Evolutionary conservation across 1,140 invertebrate genomes (phyloP).

Genomic region (Bombus polaris): DNA sequence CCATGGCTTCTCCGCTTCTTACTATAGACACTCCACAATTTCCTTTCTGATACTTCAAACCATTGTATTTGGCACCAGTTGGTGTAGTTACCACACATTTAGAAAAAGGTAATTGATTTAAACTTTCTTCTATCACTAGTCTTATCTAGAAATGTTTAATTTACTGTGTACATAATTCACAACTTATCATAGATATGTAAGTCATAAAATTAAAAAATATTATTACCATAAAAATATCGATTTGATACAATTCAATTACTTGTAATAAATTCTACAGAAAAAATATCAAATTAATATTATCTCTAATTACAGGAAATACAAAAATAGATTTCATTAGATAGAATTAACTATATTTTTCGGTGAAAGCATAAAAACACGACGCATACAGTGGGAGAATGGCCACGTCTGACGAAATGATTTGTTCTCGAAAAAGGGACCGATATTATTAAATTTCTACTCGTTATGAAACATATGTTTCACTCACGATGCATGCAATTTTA

Average conservation of each 20-base stretch:
- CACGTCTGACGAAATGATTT: neutral
- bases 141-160: constrained; percentile 74
- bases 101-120: constrained; percentile 97
- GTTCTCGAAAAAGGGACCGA: neutral
- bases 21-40: constrained; percentile 99
- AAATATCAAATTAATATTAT: neutral
- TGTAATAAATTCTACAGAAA: neutral
- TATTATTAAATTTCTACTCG: neutral
- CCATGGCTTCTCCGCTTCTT: constrained; percentile 98
- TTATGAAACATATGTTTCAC: neutral
- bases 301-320: no score
- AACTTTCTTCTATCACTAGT: constrained; percentile 98
- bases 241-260: neutral
- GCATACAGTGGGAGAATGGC: neutral
- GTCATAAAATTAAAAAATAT: neutral
- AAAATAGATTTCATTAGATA: neutral
- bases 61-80: constrained; percentile 94
- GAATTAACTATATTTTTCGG: neutral
- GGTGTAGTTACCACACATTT: constrained; percentile 95
- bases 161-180: neutral
- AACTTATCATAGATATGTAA: no score
- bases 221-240: neutral
- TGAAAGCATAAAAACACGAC: neutral
- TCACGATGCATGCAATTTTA: neutral
- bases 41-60: constrained; percentile 96